Evolutionary conservation across 2,113 vertebrate genomes (phyloP).

Genomic region (Esox niger): DNA sequence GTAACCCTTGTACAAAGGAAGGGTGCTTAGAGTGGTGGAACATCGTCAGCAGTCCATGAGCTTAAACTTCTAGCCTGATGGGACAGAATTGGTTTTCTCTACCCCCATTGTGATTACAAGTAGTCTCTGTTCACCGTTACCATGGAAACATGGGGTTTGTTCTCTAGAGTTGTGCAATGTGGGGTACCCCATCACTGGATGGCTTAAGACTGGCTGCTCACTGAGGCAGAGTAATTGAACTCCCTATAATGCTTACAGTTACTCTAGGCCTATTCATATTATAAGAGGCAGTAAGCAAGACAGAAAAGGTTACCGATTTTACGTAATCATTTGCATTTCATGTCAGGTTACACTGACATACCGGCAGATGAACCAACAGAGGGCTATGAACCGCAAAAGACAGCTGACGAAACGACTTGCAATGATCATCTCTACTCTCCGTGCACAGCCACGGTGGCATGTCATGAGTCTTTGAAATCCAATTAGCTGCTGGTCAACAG

Average conservation of each 20-base stretch:
- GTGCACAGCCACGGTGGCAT: too few species aligned
- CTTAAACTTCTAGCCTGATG: conserved; percentile 27
- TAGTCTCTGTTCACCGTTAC: conserved; percentile 57
- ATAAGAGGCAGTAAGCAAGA: conserved; percentile 42
- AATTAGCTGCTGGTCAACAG: too few species aligned
- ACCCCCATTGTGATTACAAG: conserved; percentile 42
- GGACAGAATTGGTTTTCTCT: conserved; percentile 34
- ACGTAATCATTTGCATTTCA: too few species aligned
- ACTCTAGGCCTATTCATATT: conserved; percentile 20
- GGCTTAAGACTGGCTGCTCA: conserved; percentile 26
- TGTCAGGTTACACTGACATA: too few species aligned
- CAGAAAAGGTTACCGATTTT: too few species aligned
- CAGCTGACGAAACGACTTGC: too few species aligned
- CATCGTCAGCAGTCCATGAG: conserved; percentile 37
- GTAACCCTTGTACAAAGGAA: conserved; percentile 7
- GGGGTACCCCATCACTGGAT: conserved; percentile 32
- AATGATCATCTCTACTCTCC: too few species aligned
- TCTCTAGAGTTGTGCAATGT: conserved; percentile 29
- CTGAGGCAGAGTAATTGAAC: conserved; percentile 34
- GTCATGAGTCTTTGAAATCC: too few species aligned
- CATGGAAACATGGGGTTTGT: conserved; percentile 59
- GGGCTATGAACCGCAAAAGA: too few species aligned
- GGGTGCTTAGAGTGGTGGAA: conserved; percentile 29
- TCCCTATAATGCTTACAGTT: conserved; percentile 9
- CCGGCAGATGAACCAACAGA: too few species aligned